Percentiles rank a stretch among this genome's conserved stretches.
Conservation (phyloP, 2,888 invertebrate species). For the Tholera decimalis region DNA sequence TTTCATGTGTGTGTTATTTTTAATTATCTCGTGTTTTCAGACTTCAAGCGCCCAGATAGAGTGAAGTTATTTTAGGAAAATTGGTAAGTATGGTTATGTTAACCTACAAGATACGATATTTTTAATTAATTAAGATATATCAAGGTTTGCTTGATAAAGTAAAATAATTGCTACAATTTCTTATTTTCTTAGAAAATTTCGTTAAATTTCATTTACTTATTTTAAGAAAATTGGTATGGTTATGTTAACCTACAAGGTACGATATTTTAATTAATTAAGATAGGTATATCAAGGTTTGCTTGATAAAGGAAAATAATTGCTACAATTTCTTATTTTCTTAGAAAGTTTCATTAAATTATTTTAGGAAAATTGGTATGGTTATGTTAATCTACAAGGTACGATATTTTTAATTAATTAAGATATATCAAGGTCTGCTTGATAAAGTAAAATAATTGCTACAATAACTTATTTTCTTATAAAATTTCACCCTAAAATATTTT, state of each 20-base stretch:
- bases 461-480: background rate
- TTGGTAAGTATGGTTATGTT: background rate
- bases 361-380: background rate
- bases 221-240: background rate
- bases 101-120: background rate
- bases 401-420: conserved; percentile 9
- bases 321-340: background rate
- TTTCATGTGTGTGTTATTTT: conserved; percentile 14
- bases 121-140: conserved; percentile 6
- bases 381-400: background rate
- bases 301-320: background rate
- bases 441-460: background rate
- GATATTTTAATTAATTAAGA: conserved; percentile 5
- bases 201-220: background rate
- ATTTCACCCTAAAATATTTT: too few species aligned
- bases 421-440: background rate
- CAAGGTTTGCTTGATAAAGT: background rate
- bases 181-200: background rate
- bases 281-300: conserved; percentile 1
- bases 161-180: background rate
- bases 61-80: conserved; percentile 7
- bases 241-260: background rate
- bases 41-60: background rate
- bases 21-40: conserved; percentile 17
- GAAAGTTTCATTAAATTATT: conserved; percentile 2